Percentiles rank a stretch among this genome's conserved stretches.
Conservation (phyloP, 2,797 vertebrate genomes). For the Premnoplex brunnescens region DNA sequence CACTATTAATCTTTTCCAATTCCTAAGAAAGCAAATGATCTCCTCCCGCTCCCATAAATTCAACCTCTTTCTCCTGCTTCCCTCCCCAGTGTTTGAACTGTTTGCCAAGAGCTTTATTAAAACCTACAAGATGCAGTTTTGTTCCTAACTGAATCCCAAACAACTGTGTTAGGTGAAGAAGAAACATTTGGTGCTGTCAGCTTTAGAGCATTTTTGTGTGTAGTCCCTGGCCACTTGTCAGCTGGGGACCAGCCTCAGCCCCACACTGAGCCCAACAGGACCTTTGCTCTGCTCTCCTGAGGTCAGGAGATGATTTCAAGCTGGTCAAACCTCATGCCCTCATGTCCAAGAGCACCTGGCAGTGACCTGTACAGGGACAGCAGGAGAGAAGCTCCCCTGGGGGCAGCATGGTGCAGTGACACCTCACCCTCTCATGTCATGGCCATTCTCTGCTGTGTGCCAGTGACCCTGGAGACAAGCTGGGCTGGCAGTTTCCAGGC, state of each 20-base stretch:
- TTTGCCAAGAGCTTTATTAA: conserved; percentile 55
- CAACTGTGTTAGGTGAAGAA: conserved; percentile 33
- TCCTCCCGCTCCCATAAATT: conserved; percentile 45
- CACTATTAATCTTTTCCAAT: conserved; percentile 54
- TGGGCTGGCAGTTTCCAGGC: neutral
- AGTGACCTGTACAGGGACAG: fast-evolving
- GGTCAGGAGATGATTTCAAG: neutral
- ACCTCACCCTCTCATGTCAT: neutral
- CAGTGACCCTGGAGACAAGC: neutral
- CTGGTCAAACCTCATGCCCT: neutral
- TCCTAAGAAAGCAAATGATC: conserved; percentile 31
- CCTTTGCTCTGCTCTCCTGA: neutral
- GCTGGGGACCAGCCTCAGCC: neutral
- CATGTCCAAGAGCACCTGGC: neutral
- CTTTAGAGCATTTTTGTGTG: conserved; percentile 41
- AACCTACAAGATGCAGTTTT: conserved; percentile 48
- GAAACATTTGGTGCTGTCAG: conserved; percentile 52
- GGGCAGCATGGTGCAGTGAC: fast-evolving
- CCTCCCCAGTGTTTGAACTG: conserved; percentile 32
- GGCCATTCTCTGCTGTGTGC: neutral
- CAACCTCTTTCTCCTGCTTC: neutral
- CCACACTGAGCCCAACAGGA: neutral
- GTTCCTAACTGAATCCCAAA: conserved; percentile 29
- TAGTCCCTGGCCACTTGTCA: conserved; percentile 19
- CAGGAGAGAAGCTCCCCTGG: neutral